Evolutionary conservation across 2,113 vertebrate genomes (phyloP), one percentile per base, ranked within the genome.

Genomic region (Oncorhynchus clarkii): DNA sequence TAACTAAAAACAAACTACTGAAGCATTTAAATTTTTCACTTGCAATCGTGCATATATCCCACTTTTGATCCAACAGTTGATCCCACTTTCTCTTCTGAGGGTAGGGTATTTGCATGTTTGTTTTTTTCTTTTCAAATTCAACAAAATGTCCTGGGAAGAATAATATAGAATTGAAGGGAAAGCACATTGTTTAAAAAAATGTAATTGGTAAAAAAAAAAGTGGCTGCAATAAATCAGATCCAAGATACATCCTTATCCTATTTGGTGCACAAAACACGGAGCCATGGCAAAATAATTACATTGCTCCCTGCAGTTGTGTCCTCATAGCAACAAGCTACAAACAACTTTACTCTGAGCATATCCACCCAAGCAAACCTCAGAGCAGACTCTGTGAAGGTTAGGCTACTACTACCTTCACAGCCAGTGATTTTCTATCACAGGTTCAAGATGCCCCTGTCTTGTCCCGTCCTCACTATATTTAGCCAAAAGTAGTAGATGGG

Each of bases 231-330:
- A 60, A 60, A n/a, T 60, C 51, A 39, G 13, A 57, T 67, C 26
- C 5, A 34, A 31, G 14, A 67, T 31, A 14, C 11, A 14, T 31
- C 24, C 66, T 67, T 18, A 27, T 31, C 29, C 26, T 31, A 18
- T 20, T 20, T 27, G 29, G 66, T 31, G 66, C 20, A 67, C 4
- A 31, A 67, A 67, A 67, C 65, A 67, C 12, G 5, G 26, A 29
- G 29, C 65, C 65, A 67, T 67, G 65, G 26, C 65, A 67, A 67
- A 67, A 67, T 67, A 31, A 31, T 67, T 14, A 34, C 24, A 31
- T 67, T 31, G 16, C 65, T 27, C 65, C 27, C 65, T 31, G 65
- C 12, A 67, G 65, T 27, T 67, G 65, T 31, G 27, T 34, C 27
- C 14, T 27, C 65, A 31, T 67, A 27, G 65, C 24, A 20, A 67